phyloP scores from a whole-genome alignment of 2,797 vertebrate species.

The Pseudochromis fuscus region DNA sequence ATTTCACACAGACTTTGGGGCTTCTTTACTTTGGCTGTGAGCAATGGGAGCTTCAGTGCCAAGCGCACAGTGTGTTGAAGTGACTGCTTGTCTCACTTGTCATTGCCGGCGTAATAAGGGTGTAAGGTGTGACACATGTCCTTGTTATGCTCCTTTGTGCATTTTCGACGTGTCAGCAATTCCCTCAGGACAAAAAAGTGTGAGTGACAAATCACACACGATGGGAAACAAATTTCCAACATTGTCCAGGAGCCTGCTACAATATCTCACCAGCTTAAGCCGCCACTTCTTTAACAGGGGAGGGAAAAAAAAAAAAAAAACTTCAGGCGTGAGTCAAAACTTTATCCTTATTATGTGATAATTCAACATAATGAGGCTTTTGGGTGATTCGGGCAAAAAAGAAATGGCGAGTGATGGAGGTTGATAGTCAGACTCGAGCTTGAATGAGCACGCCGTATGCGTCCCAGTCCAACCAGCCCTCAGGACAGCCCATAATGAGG shows the following conservation, averaged over 20 bases:
- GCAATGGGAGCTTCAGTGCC: conserved; percentile 46
- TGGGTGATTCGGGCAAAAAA: conserved; percentile 38
- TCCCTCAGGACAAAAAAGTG: conserved; percentile 67
- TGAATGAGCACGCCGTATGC: conserved; percentile 51
- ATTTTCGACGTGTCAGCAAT: conserved; percentile 76
- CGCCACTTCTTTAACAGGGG: conserved; percentile 14
- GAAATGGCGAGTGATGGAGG: conserved; percentile 9
- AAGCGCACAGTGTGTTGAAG: conserved; percentile 58
- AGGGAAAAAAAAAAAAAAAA: conserved; percentile 27
- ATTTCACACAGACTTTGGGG: conserved; percentile 56
- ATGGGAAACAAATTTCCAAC: conserved; percentile 70
- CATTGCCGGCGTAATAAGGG: conserved; percentile 79
- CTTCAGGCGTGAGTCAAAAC: conserved; percentile 51
- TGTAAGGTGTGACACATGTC: conserved; percentile 81
- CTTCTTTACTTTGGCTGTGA: conserved; percentile 61
- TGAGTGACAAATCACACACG: conserved; percentile 75
- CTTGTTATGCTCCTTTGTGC: conserved; percentile 81
- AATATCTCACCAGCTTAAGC: conserved; percentile 18
- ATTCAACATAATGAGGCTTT: conserved; percentile 58
- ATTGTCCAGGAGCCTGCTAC: conserved; percentile 50
- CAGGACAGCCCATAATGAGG: conserved; percentile 79
- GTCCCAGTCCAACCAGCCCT: conserved; percentile 68
- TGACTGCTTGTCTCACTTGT: conserved; percentile 77
- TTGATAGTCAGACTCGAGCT: conserved; percentile 54
- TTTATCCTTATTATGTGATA: conserved; percentile 39